A percentile compares a stretch with the other conserved stretches of the same genome.
phyloP scores from a whole-genome alignment of 2,113 vertebrate species.

The Pipra filicauda region DNA sequence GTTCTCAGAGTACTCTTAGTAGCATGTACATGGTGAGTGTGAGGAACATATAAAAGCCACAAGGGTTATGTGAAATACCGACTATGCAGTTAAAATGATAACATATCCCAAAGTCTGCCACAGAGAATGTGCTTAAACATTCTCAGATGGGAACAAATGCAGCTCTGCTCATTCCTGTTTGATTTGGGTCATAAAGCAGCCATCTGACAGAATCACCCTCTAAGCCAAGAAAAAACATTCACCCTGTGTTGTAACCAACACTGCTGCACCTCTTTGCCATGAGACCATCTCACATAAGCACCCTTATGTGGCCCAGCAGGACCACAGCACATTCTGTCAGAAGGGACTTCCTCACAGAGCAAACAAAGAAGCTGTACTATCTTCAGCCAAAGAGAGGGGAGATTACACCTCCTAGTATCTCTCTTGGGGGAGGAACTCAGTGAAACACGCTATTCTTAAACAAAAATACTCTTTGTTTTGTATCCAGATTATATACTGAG shows the following conservation, averaged over 20 bases:
- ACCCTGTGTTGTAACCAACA: neutral
- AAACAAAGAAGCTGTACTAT: neutral
- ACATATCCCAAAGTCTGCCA: neutral
- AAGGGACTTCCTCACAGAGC: neutral
- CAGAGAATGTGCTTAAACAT: neutral
- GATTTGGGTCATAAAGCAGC: neutral
- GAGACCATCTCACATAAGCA: neutral
- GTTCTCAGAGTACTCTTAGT: neutral
- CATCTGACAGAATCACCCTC: neutral
- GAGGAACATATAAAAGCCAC: neutral
- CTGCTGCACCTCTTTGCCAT: neutral
- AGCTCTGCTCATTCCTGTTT: neutral
- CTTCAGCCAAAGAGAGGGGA: neutral
- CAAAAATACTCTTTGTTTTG: neutral
- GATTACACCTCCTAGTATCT: neutral
- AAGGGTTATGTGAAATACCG: neutral
- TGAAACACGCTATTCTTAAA: neutral
- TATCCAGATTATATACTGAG: neutral
- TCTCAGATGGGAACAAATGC: neutral
- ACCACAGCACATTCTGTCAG: neutral
- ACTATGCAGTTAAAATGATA: accelerated
- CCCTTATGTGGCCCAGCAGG: neutral
- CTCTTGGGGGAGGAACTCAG: neutral
- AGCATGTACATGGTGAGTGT: accelerated
- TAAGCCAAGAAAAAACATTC: neutral